Base-by-base conservation (phyloP, 2,113 vertebrate species). In the Passer domesticus region DNA sequence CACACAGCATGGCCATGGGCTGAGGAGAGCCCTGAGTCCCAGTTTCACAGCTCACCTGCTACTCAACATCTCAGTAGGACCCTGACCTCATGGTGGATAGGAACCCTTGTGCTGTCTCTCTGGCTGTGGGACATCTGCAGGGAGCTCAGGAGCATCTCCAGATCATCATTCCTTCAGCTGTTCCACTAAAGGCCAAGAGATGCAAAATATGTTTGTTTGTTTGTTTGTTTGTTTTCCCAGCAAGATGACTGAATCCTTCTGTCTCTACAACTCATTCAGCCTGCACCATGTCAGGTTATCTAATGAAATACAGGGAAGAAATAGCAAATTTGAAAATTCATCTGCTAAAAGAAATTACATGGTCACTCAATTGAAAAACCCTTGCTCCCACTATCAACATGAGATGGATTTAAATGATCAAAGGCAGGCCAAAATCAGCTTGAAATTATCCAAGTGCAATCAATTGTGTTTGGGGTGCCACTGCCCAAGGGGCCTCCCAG, bases 51-150 rank as follows among this genome's bases (percentile, higher is more conserved):
- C 39, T 83, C 41, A 60, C 2, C 63, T 87, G 43, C 33, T 27
- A 10, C 1, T 0, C 4, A 7, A 20, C 14, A 77, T 7, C 53
- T 58, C 7, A 0, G 37, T 13, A 60, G 77, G 30, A 24, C 56
- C 39, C 22, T 47, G 35, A 81, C 10, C 18, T 70, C 21, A 4
- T 30, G 43, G 44, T 2, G 11, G n/a, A 25, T 41, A 10, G 25
- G 33, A 75, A 30, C 10, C 11, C 21, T 52, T n/a, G 28, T 55
- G 44, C 23, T 63, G 3, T 39, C 13, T 68, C n/a, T 27, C 25
- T 25, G 7, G 13, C 8, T 86, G 5, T 19, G 22, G 15, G 24
- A 89, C 18, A 1, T 31, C 43, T 72, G 27, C 19, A 59, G 15
- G 13, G 25, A 46, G 44, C 24, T 81, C 41, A 53, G 21, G 19